Evolutionary conservation across 2,888 invertebrate species (phyloP).

Genomic region (Lissocephala sabroskyi): DNA sequence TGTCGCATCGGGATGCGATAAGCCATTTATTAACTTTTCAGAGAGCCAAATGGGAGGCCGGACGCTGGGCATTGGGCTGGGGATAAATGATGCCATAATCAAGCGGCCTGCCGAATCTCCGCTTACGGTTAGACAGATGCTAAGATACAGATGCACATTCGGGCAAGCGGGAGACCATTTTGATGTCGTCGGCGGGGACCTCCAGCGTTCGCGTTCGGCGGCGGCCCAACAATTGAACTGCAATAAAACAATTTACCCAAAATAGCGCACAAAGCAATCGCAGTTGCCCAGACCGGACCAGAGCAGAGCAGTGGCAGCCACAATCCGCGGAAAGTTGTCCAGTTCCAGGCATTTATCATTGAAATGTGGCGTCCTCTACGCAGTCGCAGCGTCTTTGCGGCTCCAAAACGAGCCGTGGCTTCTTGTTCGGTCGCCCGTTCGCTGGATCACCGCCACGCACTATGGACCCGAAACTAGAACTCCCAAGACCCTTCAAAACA

Average conservation of each 20-base stretch:
- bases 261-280: conserved; percentile 66
- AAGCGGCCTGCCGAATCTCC: conserved; percentile 31
- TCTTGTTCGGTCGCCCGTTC: not conserved
- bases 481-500: too few species aligned
- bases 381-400: conserved; percentile 55
- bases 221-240: conserved; percentile 65
- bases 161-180: conserved; percentile 4
- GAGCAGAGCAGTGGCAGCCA: conserved; percentile 13
- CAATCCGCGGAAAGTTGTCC: not conserved
- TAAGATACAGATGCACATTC: conserved; percentile 25
- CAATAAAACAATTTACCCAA: conserved; percentile 71
- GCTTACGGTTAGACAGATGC: conserved; percentile 61
- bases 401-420: conserved; percentile 57
- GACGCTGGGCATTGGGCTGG: not conserved
- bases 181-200: conserved; percentile 42
- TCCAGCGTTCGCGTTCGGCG: conserved; percentile 64
- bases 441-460: conserved; percentile 11
- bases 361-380: conserved; percentile 62
- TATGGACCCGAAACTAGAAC: too few species aligned
- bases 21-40: conserved; percentile 68
- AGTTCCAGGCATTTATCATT: conserved; percentile 58
- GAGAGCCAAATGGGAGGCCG: conserved; percentile 17
- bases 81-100: conserved; percentile 60
- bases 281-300: conserved; percentile 14
- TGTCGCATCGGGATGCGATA: conserved; percentile 51